A percentile compares a stretch with the other conserved stretches of the same genome.
These are phyloP conservation scores for Thunnus maccoyii DNA, from an alignment of 2,113 vertebrate species.

Conservation along the genomic window DNA sequence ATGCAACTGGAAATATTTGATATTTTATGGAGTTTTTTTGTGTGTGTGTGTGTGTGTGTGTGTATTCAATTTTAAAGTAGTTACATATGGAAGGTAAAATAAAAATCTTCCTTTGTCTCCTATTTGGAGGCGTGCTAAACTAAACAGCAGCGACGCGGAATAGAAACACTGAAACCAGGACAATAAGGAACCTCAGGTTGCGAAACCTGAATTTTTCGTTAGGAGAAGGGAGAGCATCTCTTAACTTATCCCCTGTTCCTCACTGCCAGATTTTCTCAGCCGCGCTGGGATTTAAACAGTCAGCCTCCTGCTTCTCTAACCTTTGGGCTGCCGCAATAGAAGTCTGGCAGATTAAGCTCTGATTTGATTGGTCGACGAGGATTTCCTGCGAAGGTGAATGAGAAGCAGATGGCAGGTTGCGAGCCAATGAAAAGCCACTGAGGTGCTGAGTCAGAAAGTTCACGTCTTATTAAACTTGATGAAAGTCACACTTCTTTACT, in stretches of 20 bases:
- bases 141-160: constrained; percentile 17
- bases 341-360: constrained; percentile 55
- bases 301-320: constrained; percentile 55
- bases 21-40: no score
- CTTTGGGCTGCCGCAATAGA: constrained; percentile 50
- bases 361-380: constrained; percentile 70
- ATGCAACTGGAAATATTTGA: no score
- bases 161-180: not conserved
- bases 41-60: no score
- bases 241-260: constrained; percentile 19
- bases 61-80: no score
- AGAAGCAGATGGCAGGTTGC: constrained; percentile 74
- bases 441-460: constrained; percentile 71
- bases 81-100: no score
- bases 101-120: no score
- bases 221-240: constrained; percentile 16
- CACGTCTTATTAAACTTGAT: constrained; percentile 63
- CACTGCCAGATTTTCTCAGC: constrained; percentile 49
- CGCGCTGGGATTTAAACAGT: constrained; percentile 48
- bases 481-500: constrained; percentile 57
- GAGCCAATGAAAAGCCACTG: constrained; percentile 54
- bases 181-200: not conserved
- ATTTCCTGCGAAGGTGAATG: constrained; percentile 72
- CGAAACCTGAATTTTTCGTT: not conserved
- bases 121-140: not conserved